phyloP scores from a whole-genome alignment of 2,797 vertebrate species.

The Girardinus metallicus region DNA sequence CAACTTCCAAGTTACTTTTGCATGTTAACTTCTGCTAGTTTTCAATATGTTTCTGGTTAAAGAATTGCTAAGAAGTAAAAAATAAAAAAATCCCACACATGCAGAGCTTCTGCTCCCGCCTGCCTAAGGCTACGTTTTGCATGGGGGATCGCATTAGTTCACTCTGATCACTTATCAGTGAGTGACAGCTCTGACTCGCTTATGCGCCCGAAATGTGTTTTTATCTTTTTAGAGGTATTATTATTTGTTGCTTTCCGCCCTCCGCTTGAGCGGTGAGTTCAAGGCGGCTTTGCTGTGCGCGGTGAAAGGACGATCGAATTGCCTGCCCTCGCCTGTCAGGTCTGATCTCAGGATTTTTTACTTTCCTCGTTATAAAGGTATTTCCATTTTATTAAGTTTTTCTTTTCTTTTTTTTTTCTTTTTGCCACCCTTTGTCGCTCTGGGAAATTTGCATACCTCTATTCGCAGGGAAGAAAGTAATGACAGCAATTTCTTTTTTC shows the following conservation, averaged over 20 bases:
- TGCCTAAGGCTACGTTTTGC: conserved; percentile 49
- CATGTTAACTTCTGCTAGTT: conserved; percentile 6
- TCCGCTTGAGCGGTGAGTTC: conserved; percentile 69
- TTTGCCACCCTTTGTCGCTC: conserved; percentile 83
- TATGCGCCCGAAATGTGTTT: conserved; percentile 57
- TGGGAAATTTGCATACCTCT: conserved; percentile 95
- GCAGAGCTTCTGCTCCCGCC: conserved; percentile 36
- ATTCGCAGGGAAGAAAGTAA: conserved; percentile 89
- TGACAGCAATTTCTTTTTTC: conserved; percentile 93
- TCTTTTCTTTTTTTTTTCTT: conserved; percentile 57
- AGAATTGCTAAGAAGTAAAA: conserved; percentile 26
- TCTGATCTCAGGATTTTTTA: conserved; percentile 90
- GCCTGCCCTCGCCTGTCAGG: conserved; percentile 92
- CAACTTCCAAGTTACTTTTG: conserved; percentile 21
- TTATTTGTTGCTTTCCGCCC: conserved; percentile 79
- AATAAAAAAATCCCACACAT: conserved; percentile 19
- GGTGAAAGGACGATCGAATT: conserved; percentile 88
- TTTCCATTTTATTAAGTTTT: conserved; percentile 81
- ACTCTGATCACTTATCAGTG: conserved; percentile 73
- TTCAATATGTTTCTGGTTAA: conserved; percentile 30
- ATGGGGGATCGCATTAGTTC: conserved; percentile 58
- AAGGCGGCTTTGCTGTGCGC: conserved; percentile 80
- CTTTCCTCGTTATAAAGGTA: conserved; percentile 92
- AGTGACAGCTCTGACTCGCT: conserved; percentile 71
- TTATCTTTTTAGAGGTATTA: conserved; percentile 61